phyloP scores from a whole-genome alignment of 2,113 vertebrate species.

The Charina bottae region DNA sequence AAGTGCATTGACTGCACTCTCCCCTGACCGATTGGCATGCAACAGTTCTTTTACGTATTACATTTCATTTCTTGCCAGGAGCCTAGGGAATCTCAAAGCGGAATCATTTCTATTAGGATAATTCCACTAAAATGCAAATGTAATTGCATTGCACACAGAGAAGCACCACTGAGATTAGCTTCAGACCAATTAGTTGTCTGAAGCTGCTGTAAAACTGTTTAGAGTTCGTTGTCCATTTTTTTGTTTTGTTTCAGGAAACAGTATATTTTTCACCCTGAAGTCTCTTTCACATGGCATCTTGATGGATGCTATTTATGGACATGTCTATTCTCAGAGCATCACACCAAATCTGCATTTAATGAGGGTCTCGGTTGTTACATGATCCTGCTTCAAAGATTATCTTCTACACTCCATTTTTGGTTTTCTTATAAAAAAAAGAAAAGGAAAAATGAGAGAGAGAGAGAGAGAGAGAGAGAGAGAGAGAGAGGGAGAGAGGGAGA shows the following conservation, averaged over 20 bases:
- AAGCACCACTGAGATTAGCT: slow-evolving; percentile 11
- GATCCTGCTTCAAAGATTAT: neutral
- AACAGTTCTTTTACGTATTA: slow-evolving; percentile 14
- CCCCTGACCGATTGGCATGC: slow-evolving; percentile 3
- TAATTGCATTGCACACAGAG: slow-evolving; percentile 16
- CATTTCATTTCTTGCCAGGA: neutral
- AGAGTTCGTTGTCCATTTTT: neutral
- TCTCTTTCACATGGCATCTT: neutral
- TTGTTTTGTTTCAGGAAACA: neutral
- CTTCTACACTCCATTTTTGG: neutral
- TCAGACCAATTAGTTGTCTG: slow-evolving; percentile 8
- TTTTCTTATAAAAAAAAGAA: neutral
- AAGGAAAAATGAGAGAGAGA: neutral
- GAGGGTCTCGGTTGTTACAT: neutral
- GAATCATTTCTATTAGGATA: neutral
- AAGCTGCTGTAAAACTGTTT: slow-evolving; percentile 1
- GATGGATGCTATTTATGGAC: neutral
- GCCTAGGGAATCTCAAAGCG: neutral
- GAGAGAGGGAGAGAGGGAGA: no score
- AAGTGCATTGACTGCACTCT: neutral
- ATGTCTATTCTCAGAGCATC: neutral
- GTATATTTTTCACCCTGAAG: neutral
- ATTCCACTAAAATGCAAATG: slow-evolving; percentile 35
- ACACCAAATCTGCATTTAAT: neutral
- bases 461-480: neutral